Percentiles rank a stretch among this genome's conserved stretches.
These are phyloP conservation scores for Callyntrura sp. DNA, from an alignment of 2,888 invertebrate genomes.

Conservation along the genomic window DNA sequence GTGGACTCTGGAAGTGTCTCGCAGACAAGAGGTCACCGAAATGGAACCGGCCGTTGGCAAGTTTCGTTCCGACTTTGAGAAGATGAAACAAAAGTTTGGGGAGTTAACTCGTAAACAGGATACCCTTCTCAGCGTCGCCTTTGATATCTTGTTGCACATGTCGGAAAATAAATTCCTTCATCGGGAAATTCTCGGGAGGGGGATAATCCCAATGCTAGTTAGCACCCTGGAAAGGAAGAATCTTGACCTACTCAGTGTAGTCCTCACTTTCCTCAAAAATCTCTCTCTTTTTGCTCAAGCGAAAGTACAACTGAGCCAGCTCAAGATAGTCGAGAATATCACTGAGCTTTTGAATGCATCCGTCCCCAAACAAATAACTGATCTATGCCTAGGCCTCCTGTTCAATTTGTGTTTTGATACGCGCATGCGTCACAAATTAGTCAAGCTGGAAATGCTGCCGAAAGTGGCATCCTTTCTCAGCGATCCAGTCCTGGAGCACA, in stretches of 20 bases:
- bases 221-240: slow-evolving; percentile 96
- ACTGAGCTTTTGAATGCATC: slow-evolving; percentile 91
- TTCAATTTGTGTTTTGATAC: slow-evolving; percentile 98
- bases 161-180: slow-evolving; percentile 98
- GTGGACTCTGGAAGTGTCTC: slow-evolving; percentile 89
- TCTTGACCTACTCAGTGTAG: slow-evolving; percentile 94
- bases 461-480: slow-evolving; percentile 89
- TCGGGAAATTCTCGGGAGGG: slow-evolving; percentile 98
- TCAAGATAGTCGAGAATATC: slow-evolving; percentile 93
- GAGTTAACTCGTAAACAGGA: slow-evolving; percentile 90
- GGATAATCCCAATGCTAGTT: slow-evolving; percentile 94
- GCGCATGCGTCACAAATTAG: slow-evolving; percentile 94
- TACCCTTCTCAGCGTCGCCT: slow-evolving; percentile 93
- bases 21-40: slow-evolving; percentile 78
- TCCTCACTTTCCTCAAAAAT: slow-evolving; percentile 97
- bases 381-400: slow-evolving; percentile 94
- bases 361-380: slow-evolving; percentile 90
- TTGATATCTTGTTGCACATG: slow-evolving; percentile 97
- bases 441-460: slow-evolving; percentile 94
- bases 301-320: slow-evolving; percentile 95
- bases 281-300: slow-evolving; percentile 97
- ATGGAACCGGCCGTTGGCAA: slow-evolving; percentile 72
- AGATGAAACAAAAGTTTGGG: slow-evolving; percentile 86
- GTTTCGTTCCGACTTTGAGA: slow-evolving; percentile 87
- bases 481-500: slow-evolving; percentile 79